These are phyloP conservation scores for Pseudomyrmex flavicornis DNA, from an alignment of 1,140 invertebrate genomes.

Conservation along the genomic window DNA sequence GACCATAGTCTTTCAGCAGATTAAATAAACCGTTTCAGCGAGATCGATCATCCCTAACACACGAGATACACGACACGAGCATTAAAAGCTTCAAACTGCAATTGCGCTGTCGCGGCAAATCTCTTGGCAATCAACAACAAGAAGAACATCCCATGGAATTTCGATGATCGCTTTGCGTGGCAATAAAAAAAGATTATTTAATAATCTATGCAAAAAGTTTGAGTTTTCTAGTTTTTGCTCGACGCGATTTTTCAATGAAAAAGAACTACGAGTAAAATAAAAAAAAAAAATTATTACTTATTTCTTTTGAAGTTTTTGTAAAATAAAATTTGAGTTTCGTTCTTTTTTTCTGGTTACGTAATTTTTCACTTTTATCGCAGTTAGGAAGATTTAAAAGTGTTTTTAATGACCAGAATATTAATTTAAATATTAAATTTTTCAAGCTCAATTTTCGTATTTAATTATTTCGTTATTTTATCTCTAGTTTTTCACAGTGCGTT, in stretches of 20 bases:
- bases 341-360: too few species aligned
- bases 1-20: constrained; percentile 40
- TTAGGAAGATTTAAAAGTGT: too few species aligned
- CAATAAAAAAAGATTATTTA: background rate
- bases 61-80: background rate
- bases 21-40: constrained; percentile 47
- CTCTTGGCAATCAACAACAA: background rate
- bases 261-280: too few species aligned
- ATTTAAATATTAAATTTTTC: constrained; percentile 12
- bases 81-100: constrained; percentile 8
- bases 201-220: too few species aligned
- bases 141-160: too few species aligned
- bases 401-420: background rate
- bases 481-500: background rate
- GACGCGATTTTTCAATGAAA: too few species aligned
- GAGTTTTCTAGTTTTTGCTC: too few species aligned
- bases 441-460: background rate
- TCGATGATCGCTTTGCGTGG: background rate
- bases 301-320: too few species aligned
- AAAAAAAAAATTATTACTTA: too few species aligned
- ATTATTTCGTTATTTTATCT: too few species aligned
- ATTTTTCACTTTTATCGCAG: too few species aligned
- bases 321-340: too few species aligned
- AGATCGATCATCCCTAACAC: constrained; percentile 17
- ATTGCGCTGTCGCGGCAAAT: constrained; percentile 3